Base-by-base conservation (phyloP, 2,888 invertebrate genomes). In the Sinopyrophorus schimmeli region DNA sequence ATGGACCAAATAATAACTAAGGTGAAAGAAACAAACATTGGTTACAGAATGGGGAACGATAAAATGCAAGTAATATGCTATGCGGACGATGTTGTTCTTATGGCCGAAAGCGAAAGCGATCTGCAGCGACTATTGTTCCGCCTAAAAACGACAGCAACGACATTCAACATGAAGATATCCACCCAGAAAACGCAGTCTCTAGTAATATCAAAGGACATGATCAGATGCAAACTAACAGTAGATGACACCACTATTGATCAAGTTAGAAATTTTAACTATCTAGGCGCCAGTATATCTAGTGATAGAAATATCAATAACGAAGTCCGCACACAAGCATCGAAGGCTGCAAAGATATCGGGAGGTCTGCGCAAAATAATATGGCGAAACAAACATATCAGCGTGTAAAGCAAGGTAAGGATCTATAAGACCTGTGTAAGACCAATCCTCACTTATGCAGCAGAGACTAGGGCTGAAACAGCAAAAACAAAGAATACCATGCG, bases 1-100 rank as follows among this genome's bases (percentile, higher is more conserved):
- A 31, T 41, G 30, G 41, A 41, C 10, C 14, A 41, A 7, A 34
- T 41, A 15, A 41, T 41, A 15, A 35, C 20, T 18, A 37, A 14
- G n/a, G 24, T 37, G 7, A 23, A 37, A 10, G 14, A 24, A 9
- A 37, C 17, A 6, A 21, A 38, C 16, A 16, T 27, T 10, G 12
- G 38, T 3, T 38, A 14, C 16, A 14, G 9, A 38, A 38, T 38
- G 15, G 38, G 17, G 9, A 38, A 24, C 27, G 6, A 21, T 4
- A 26, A 26, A 26, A 24, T 26, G 17, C 24, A 38, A 23, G 26
- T 26, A 2, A 7, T 38, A 11, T 21, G 27, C 17, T 38, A 38
- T 11, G 38, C 26, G 3, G 16, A 35, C 35, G 21, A 35, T 14
- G 15, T 24, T 11, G 24, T n/a, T n/a, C n/a, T n/a, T n/a, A n/a